Evolutionary conservation across 1,140 invertebrate genomes (phyloP), one percentile per base, ranked within the genome.

Genomic region (Sinella curviseta): DNA sequence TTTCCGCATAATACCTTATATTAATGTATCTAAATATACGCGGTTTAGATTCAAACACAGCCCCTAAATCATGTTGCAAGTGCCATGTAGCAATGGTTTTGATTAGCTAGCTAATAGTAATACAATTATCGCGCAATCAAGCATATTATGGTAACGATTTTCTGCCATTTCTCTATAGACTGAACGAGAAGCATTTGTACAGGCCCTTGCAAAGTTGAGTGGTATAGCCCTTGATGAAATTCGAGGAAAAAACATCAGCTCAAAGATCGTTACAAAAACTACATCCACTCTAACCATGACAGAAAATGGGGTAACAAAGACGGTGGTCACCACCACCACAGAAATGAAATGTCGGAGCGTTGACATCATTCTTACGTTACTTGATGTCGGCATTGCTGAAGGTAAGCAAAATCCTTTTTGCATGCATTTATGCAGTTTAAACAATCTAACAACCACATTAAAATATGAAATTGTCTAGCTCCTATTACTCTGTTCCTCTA

Each of bases 341-440:
- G 74, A 75, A 24, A 75, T 54, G 35, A 75, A 75, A 48, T 75
- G 74, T 75, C 74, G 74, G 20, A 75, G 39, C 24, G 74, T 75
- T 20, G 74, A 75, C 39, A 48, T 75, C 20, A 75, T 75, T 75
- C 36, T 75, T 3, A 75, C 74, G 28, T 24, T 75, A 2, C 39
- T 75, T 24, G 39, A 75, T 30, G 74, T 75, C 24, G 74, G 35
- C 20, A 48, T 75, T 39, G 28, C 34, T 28, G 74, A 75, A 75
- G 74, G 74, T 75, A n/a, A 17, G 35, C 28, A 17, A 16, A 75
- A 36, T 74, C 17, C 12, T 75, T 4, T n/a, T 36, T 60, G 24
- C 24, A 60, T n/a, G 24, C 8, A n/a, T 26, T 60, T n/a, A n/a
- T n/a, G n/a, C n/a, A 54, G 14, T 54, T n/a, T n/a, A n/a, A n/a